Evolutionary conservation across 2,113 vertebrate species (phyloP), one percentile per base, ranked within the genome.

Genomic region (Myxocyprinus asiaticus): DNA sequence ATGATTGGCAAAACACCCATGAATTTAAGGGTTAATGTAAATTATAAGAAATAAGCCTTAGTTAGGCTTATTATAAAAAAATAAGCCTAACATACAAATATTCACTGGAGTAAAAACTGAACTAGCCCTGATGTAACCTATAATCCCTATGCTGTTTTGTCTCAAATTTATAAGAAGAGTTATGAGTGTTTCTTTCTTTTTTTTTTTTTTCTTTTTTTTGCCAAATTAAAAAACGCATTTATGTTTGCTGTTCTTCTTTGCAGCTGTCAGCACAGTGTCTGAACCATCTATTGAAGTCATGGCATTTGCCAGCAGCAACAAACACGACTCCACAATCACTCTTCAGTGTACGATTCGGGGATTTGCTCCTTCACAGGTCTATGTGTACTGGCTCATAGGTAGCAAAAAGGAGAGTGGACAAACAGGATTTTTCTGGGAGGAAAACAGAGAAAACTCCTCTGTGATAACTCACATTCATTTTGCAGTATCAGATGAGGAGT

Each of bases 221-320:
- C n/a, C n/a, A n/a, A n/a, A n/a, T n/a, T n/a, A n/a, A 33, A 1
- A 33, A 33, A 33, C 22, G 1, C 3, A 1, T 33, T 1, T 33
- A 33, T 33, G 3, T 33, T 33, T 56, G 53, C 5, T n/a, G 53
- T 56, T 56, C 4, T 56, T 56, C 2, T 14, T 43, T 56, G 9
- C 48, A 71, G 77, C 14, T n/a, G 12, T 12, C 3, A 51, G 15
- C 50, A 7, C 68, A 14, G 61, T 51, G 12, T 56, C 1, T 4
- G 45, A 55, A 50, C 68, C 68, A 9, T 72, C 50, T 64, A 45
- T 72, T 56, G 77, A 58, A 56, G n/a, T 72, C 7, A 45, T n/a
- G 14, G n/a, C 44, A 9, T 72, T 65, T 55, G 2, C 48, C 50
- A 79, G 50, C 48, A 79, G 15, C 61, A 71, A 63, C 11, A 14